A percentile compares a stretch with the other conserved stretches of the same genome.
Conservation (phyloP, 2,113 vertebrate species). For the Protobothrops flavoviridis region DNA sequence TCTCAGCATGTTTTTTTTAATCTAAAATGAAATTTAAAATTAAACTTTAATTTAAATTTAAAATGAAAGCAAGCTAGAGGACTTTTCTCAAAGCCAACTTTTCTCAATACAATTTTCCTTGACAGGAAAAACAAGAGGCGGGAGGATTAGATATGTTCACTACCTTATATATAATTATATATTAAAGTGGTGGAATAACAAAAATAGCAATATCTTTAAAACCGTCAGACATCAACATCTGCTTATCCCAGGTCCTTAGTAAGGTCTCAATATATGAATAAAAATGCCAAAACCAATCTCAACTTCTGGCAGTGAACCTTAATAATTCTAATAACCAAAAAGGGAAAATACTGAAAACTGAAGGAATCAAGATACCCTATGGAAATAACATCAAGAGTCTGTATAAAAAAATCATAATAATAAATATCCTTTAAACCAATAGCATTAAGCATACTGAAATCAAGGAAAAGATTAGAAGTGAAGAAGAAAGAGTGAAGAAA, state of each 20-base stretch:
- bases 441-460: too few relatives aligned
- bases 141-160: background rate
- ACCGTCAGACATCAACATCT: background rate
- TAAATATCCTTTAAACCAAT: too few relatives aligned
- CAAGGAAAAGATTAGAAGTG: too few relatives aligned
- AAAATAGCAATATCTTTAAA: background rate
- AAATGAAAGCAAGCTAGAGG: background rate
- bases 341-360: too few relatives aligned
- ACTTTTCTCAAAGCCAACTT: background rate
- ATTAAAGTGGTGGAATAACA: background rate
- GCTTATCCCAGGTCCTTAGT: background rate
- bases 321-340: background rate
- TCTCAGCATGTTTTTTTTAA: background rate
- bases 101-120: background rate
- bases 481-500: too few relatives aligned
- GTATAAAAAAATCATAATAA: too few relatives aligned
- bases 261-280: background rate
- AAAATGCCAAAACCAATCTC: background rate
- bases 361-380: too few relatives aligned
- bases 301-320: background rate
- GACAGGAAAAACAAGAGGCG: background rate
- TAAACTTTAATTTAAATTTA: background rate
- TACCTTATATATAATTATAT: background rate
- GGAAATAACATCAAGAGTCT: too few relatives aligned
- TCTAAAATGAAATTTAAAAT: background rate